phyloP scores from a whole-genome alignment of 2,888 invertebrate genomes.

The Arenicola marina region DNA sequence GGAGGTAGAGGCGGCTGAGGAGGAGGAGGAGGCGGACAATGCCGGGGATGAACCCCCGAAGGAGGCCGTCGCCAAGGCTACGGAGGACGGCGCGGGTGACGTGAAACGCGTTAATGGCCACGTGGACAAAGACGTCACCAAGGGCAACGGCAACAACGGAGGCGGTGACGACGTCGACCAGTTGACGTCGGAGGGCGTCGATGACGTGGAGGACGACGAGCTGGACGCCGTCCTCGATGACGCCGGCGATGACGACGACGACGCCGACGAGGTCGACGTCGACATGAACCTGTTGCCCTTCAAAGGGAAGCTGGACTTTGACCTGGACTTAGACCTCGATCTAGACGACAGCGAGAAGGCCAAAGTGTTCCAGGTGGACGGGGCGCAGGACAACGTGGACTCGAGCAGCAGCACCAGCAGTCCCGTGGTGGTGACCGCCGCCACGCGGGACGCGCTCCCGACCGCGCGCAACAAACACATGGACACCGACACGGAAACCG shows the following conservation, averaged over 20 bases:
- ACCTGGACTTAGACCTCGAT: too few species aligned
- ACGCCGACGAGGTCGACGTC: not conserved
- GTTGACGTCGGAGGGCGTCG: slow-evolving; percentile 4
- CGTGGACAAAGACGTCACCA: not conserved
- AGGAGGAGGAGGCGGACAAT: not conserved
- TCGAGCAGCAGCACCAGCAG: slow-evolving; percentile 2
- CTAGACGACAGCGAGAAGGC: too few species aligned
- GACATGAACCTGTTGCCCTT: too few species aligned
- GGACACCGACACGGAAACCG: not conserved
- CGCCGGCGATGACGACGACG: not conserved
- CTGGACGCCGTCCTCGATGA: not conserved
- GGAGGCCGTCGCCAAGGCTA: slow-evolving; percentile 4
- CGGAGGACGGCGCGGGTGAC: slow-evolving; percentile 10
- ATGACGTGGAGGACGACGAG: slow-evolving; percentile 12
- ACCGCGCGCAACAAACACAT: not conserved
- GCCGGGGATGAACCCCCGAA: not conserved
- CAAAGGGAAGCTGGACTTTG: too few species aligned
- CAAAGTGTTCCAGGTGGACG: slow-evolving; percentile 1
- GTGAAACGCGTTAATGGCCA: slow-evolving; percentile 6
- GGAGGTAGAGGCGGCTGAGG: not conserved
- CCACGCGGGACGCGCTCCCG: not conserved
- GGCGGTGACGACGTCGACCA: not conserved
- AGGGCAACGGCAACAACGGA: not conserved
- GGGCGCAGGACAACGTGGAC: slow-evolving; percentile 6
- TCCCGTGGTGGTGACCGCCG: not conserved